phyloP scores from a whole-genome alignment of 2,888 invertebrate genomes.

The Macrosoma leucophasiata region DNA sequence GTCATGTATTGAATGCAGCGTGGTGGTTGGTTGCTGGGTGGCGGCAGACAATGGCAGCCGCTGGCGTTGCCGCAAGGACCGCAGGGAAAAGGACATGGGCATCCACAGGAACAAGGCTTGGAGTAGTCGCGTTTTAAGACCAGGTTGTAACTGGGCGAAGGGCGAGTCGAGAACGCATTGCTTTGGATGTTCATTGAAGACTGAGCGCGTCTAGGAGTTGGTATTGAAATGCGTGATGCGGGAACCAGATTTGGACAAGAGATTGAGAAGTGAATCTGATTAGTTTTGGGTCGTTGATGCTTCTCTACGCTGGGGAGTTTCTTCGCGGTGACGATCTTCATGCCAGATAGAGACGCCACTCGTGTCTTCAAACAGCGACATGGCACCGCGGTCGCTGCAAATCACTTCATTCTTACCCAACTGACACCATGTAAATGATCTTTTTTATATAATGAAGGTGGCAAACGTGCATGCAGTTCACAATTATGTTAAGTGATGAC shows the following conservation, averaged over 20 bases:
- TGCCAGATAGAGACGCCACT: constrained; percentile 27
- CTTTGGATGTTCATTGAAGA: too few species aligned
- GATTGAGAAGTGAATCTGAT: constrained; percentile 32
- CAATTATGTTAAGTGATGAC: too few species aligned
- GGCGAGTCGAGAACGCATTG: too few species aligned
- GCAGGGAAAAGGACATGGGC: constrained; percentile 36
- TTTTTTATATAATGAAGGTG: too few species aligned
- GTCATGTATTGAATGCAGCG: constrained; percentile 56
- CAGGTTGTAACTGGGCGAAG: constrained; percentile 7
- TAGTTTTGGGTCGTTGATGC: constrained; percentile 22
- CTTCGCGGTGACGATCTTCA: constrained; percentile 34
- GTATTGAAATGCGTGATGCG: constrained; percentile 7
- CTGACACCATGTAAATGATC: too few species aligned
- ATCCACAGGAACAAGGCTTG: constrained; percentile 24
- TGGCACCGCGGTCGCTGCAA: constrained; percentile 52
- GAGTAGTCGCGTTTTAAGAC: constrained; percentile 29
- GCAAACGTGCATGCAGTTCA: too few species aligned
- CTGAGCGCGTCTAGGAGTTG: too few species aligned
- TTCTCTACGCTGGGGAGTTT: constrained; percentile 27
- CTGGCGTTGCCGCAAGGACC: constrained; percentile 36
- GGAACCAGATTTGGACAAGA: constrained; percentile 41
- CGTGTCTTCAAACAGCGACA: constrained; percentile 39
- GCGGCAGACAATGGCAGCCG: constrained; percentile 45
- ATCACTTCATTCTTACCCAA: too few species aligned
- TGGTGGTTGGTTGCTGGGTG: constrained; percentile 49